These are phyloP conservation scores for Salmo trutta DNA, from an alignment of 2,797 vertebrate species.

Conservation along the genomic window DNA sequence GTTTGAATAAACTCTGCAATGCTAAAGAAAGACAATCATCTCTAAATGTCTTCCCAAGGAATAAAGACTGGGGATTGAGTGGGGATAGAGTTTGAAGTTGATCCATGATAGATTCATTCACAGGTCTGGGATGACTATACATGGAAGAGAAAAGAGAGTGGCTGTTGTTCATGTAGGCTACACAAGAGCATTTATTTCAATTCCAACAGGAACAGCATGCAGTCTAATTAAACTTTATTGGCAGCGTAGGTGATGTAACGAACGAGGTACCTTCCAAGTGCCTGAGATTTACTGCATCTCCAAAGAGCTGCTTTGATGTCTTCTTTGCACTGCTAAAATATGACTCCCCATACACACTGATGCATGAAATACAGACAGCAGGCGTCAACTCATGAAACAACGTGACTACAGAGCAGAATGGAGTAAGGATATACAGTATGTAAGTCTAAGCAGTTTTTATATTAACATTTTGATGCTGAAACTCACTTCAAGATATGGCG, in stretches of 20 bases:
- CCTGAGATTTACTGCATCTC: conserved; percentile 69
- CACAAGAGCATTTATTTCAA: conserved; percentile 57
- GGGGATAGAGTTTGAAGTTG: conserved; percentile 21
- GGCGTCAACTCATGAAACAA: conserved; percentile 47
- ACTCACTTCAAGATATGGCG: neutral
- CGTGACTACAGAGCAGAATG: conserved; percentile 22
- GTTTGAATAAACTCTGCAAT: conserved; percentile 9
- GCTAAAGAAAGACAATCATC: neutral
- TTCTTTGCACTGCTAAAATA: conserved; percentile 63
- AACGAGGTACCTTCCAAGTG: conserved; percentile 66
- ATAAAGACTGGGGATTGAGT: neutral
- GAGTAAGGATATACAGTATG: conserved; percentile 31
- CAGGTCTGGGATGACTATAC: conserved; percentile 13
- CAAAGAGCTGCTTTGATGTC: conserved; percentile 68
- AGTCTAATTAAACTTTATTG: conserved; percentile 69
- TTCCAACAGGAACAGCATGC: conserved; percentile 42
- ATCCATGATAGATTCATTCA: conserved; percentile 16
- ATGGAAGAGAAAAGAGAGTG: conserved; percentile 6
- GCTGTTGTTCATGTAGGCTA: conserved; percentile 34
- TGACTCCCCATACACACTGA: conserved; percentile 53
- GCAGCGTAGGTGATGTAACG: conserved; percentile 73
- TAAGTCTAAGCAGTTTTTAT: conserved; percentile 24
- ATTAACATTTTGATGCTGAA: conserved; percentile 49
- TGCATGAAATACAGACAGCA: conserved; percentile 52
- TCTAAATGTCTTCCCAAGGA: conserved; percentile 15